Evolutionary conservation across 2,888 invertebrate genomes (phyloP), one percentile per base, ranked within the genome.

Genomic region (Cephus runcator): DNA sequence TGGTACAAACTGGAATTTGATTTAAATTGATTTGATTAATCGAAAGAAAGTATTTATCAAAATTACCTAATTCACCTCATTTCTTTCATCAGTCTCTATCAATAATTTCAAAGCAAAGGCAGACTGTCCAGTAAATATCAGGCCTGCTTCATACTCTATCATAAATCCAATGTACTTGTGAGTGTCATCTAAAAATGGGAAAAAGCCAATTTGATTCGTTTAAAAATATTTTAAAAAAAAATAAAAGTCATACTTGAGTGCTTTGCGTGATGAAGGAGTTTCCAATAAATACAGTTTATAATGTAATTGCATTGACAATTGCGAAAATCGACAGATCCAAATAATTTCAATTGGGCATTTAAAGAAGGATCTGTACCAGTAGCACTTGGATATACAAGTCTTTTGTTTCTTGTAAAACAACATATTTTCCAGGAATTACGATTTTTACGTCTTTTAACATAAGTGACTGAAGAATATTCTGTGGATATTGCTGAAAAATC

Each of bases 81-180:
- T 83, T 35, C 82, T 79, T 68, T 87, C 81, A 30, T 85, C 82
- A 0, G 88, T 86, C 73, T 82, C 79, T 0, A 81, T 79, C 12
- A 92, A 84, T 35, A 88, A 81, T 73, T 86, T 85, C 12, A 90
- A 84, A 0, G 91, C 90, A 69, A 86, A 88, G 34, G 83, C 81
- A 34, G 87, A 86, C 77, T 92, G 91, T 0, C 84, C 86, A 36
- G 87, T 86, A 9, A 84, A 76, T 36, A 90, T 87, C 34, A 91
- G 81, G 23, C 90, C 89, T 3, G 88, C 85, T 0, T 88, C 87
- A 68, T 90, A 91, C 77, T 91, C 88, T 79, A 91, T 82, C 40
- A 89, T 79, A 76, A 90, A 91, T 33, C 87, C 83, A n/a, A 90
- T 81, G 12, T 84, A 79, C 81, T 87, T 88, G 4, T 82, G 79